Evolutionary conservation across 2,888 invertebrate genomes (phyloP).

Genomic region (Mythimna lalbum): DNA sequence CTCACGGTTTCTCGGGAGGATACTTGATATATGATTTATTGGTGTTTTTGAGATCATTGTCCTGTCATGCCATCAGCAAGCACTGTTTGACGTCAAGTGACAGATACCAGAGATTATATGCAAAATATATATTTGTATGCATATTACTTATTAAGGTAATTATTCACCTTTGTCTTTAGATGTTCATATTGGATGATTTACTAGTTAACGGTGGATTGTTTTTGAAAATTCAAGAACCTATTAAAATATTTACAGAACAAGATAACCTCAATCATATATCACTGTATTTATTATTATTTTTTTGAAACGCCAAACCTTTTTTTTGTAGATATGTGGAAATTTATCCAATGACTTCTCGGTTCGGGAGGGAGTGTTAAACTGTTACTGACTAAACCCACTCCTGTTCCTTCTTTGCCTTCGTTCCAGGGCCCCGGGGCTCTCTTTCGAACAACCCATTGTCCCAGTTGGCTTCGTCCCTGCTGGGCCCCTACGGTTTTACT

Average conservation of each 20-base stretch:
- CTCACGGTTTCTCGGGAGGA: constrained; percentile 26
- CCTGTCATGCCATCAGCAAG: constrained; percentile 26
- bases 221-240: neutral
- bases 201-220: neutral
- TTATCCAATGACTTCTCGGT: too few species aligned
- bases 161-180: neutral
- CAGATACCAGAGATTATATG: constrained; percentile 27
- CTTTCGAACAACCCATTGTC: too few species aligned
- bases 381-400: too few species aligned
- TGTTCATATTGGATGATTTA: neutral
- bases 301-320: neutral
- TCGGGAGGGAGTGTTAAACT: too few species aligned
- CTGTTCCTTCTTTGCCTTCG: too few species aligned
- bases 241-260: neutral
- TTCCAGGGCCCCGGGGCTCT: too few species aligned
- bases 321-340: too few species aligned
- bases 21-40: constrained; percentile 41
- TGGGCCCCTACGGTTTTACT: too few species aligned
- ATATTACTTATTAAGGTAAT: neutral
- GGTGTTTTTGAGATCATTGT: constrained; percentile 31
- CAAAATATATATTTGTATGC: constrained; percentile 12
- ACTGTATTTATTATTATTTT: too few species aligned
- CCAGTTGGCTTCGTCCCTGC: too few species aligned
- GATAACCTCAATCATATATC: too few species aligned
- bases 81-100: constrained; percentile 17